Percentiles rank a stretch among this genome's conserved stretches.
Conservation (phyloP, 2,797 vertebrate genomes). For the Neostethus bicornis region DNA sequence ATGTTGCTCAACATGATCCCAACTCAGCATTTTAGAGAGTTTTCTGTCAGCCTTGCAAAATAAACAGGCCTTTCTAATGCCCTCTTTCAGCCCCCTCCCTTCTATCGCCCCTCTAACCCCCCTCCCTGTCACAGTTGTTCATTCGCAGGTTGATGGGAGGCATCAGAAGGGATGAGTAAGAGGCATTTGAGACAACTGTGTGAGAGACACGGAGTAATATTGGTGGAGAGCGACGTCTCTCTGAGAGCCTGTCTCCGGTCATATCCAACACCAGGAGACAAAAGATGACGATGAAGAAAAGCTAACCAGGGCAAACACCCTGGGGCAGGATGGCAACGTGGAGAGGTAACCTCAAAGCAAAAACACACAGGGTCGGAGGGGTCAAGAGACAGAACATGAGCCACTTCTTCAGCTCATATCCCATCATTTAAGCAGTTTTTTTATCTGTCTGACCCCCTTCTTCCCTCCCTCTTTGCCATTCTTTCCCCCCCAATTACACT, state of each 20-base stretch:
- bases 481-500: slow-evolving; percentile 42
- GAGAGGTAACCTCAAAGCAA: slow-evolving; percentile 33
- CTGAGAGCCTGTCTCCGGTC: slow-evolving; percentile 62
- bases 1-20: slow-evolving; percentile 67
- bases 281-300: slow-evolving; percentile 62
- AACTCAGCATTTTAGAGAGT: slow-evolving; percentile 69
- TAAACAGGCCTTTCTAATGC: slow-evolving; percentile 71
- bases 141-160: slow-evolving; percentile 72
- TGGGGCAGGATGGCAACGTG: slow-evolving; percentile 50
- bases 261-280: slow-evolving; percentile 58
- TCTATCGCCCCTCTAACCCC: slow-evolving; percentile 45
- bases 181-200: slow-evolving; percentile 70
- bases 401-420: slow-evolving; percentile 68
- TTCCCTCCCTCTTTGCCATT: slow-evolving; percentile 33
- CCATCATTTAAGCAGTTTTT: slow-evolving; percentile 69
- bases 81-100: slow-evolving; percentile 56
- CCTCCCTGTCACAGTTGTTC: slow-evolving; percentile 73
- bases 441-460: slow-evolving; percentile 53
- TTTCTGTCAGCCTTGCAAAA: slow-evolving; percentile 80
- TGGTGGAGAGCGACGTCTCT: slow-evolving; percentile 60
- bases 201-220: slow-evolving; percentile 65
- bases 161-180: slow-evolving; percentile 75
- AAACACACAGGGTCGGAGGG: slow-evolving; percentile 34
- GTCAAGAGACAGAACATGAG: slow-evolving; percentile 61
- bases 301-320: slow-evolving; percentile 59